phyloP scores from a whole-genome alignment of 2,797 vertebrate genomes.

The Taenioides sp. region DNA sequence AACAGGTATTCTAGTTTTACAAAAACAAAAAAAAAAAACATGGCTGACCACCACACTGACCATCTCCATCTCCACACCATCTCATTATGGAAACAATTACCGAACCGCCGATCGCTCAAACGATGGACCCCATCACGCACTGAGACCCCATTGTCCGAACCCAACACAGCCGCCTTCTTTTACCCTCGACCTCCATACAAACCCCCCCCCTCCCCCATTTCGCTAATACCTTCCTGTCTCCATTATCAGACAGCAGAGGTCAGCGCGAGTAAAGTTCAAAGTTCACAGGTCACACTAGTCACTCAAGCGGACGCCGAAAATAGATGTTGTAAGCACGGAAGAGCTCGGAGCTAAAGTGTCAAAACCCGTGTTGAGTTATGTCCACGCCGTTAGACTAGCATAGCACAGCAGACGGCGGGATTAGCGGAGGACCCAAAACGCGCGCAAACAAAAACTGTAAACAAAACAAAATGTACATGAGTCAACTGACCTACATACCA shows the following conservation, averaged over 20 bases:
- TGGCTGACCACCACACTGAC: slow-evolving; percentile 17
- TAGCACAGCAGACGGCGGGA: slow-evolving; percentile 2
- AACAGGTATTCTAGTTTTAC: too few relatives aligned
- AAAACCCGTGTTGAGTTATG: slow-evolving; percentile 49
- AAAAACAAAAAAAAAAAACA: too few relatives aligned
- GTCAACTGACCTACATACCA: slow-evolving; percentile 55
- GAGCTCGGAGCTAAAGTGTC: slow-evolving; percentile 43
- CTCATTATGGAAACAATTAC: slow-evolving; percentile 79
- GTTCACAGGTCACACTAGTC: slow-evolving; percentile 72
- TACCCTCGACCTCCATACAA: slow-evolving; percentile 40
- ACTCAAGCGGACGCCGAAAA: slow-evolving; percentile 70
- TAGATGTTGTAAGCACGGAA: slow-evolving; percentile 65
- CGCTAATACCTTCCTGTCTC: slow-evolving; percentile 83
- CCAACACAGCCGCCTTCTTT: slow-evolving; percentile 58
- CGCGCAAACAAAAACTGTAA: slow-evolving; percentile 18
- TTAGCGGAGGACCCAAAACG: slow-evolving; percentile 21
- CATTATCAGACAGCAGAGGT: slow-evolving; percentile 66
- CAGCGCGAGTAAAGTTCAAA: slow-evolving; percentile 72
- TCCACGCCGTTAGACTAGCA: slow-evolving; percentile 44
- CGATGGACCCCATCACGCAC: slow-evolving; percentile 61
- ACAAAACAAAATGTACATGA: slow-evolving; percentile 25
- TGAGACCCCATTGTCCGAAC: slow-evolving; percentile 68
- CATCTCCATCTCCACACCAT: slow-evolving; percentile 63
- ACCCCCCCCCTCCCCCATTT: slow-evolving; percentile 64
- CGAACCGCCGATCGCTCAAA: slow-evolving; percentile 56